Evolutionary conservation across 2,888 invertebrate genomes (phyloP).

Genomic region (Cheilosia variabilis): DNA sequence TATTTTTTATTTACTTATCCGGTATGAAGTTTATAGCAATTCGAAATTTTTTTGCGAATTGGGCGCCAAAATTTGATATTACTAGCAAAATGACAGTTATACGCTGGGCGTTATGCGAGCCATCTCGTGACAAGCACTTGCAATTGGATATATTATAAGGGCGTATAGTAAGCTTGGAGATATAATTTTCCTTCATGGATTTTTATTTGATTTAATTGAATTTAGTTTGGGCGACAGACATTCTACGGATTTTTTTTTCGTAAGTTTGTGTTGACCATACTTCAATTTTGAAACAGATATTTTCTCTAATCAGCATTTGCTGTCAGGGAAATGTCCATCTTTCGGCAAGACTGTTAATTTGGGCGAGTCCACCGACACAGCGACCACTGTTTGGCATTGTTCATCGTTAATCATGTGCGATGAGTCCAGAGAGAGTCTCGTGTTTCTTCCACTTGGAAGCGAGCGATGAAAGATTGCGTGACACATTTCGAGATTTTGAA

Average conservation of each 20-base stretch:
- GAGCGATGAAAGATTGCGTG: slow-evolving; percentile 77
- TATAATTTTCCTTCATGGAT: too few species aligned
- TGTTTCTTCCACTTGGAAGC: slow-evolving; percentile 80
- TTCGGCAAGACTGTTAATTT: slow-evolving; percentile 77
- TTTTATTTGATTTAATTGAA: too few species aligned
- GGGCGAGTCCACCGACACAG: slow-evolving; percentile 77
- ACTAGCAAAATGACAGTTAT: background rate
- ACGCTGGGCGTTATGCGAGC: background rate
- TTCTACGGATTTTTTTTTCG: too few species aligned
- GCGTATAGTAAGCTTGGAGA: background rate
- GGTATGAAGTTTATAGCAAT: slow-evolving; percentile 18
- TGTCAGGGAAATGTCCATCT: slow-evolving; percentile 37
- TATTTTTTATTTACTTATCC: slow-evolving; percentile 13
- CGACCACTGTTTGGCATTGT: slow-evolving; percentile 34
- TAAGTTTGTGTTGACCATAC: too few species aligned
- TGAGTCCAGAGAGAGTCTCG: slow-evolving; percentile 77
- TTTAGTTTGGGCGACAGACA: too few species aligned
- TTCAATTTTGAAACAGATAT: too few species aligned
- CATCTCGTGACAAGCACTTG: slow-evolving; percentile 18
- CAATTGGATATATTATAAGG: background rate
- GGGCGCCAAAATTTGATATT: slow-evolving; percentile 44
- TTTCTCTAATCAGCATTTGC: background rate
- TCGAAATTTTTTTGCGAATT: slow-evolving; percentile 39
- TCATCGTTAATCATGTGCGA: slow-evolving; percentile 27
- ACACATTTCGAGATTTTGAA: slow-evolving; percentile 56